phyloP scores from a whole-genome alignment of 2,888 invertebrate genomes.

The Eumacrocentrus americanus region DNA sequence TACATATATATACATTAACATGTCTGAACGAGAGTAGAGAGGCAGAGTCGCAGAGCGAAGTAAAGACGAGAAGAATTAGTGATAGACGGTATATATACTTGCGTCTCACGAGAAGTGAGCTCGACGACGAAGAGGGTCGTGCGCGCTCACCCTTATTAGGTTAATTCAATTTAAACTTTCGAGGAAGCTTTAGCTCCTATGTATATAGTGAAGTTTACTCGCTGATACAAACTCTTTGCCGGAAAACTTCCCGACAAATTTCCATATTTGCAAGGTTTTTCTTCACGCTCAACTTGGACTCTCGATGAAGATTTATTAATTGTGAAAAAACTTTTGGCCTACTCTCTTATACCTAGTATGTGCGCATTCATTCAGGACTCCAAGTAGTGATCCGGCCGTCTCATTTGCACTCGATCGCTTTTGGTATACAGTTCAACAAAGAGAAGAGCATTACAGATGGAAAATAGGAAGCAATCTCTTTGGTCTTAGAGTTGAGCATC shows the following conservation, averaged over 20 bases:
- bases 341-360: too few relatives aligned
- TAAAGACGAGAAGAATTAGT: neutral
- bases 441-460: constrained; percentile 22
- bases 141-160: constrained; percentile 38
- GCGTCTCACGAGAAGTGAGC: neutral
- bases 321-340: too few relatives aligned
- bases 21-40: too few relatives aligned
- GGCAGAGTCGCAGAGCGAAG: neutral
- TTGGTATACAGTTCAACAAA: too few relatives aligned
- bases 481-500: constrained; percentile 30
- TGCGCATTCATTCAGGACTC: too few relatives aligned
- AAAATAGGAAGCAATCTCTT: constrained; percentile 33
- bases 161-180: constrained; percentile 52
- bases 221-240: constrained; percentile 31
- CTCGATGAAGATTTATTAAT: constrained; percentile 27
- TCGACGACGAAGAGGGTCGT: neutral
- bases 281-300: constrained; percentile 16
- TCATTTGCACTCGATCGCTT: too few relatives aligned
- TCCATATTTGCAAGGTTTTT: constrained; percentile 43
- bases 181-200: constrained; percentile 26
- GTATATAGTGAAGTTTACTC: constrained; percentile 29
- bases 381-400: too few relatives aligned
- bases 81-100: too few relatives aligned
- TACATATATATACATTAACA: neutral
- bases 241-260: constrained; percentile 37